phyloP scores from a whole-genome alignment of 2,888 invertebrate genomes.

The Lycocerus yunnanus region DNA sequence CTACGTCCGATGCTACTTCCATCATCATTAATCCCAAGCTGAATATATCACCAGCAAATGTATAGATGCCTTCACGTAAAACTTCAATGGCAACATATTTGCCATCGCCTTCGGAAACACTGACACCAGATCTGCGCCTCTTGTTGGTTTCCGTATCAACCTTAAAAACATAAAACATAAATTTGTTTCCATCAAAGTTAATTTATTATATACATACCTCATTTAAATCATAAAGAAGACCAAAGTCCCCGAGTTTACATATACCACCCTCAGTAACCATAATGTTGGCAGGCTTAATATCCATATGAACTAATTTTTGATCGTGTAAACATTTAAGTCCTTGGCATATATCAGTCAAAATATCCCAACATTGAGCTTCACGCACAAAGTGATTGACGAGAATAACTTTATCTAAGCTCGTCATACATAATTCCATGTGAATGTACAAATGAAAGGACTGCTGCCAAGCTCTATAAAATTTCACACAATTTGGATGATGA shows the following conservation, averaged over 20 bases:
- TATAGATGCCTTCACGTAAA: conserved; percentile 63
- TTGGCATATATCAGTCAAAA: conserved; percentile 64
- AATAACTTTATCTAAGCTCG: conserved; percentile 64
- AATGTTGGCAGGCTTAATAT: conserved; percentile 80
- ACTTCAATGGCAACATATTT: conserved; percentile 77
- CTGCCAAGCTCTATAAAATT: conserved; percentile 74
- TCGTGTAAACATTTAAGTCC: conserved; percentile 72
- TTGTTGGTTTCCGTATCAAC: neutral
- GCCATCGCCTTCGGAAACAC: conserved; percentile 73
- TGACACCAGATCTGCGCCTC: conserved; percentile 41
- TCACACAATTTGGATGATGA: conserved; percentile 68
- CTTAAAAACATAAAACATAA: conserved; percentile 33
- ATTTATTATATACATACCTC: conserved; percentile 53
- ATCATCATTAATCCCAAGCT: conserved; percentile 74
- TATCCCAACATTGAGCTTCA: conserved; percentile 68
- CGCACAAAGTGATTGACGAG: conserved; percentile 61
- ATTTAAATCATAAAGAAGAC: conserved; percentile 68
- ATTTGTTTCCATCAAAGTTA: neutral
- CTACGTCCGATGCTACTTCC: conserved; percentile 72
- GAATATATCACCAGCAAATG: conserved; percentile 75
- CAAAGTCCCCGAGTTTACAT: conserved; percentile 80
- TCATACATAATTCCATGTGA: conserved; percentile 72
- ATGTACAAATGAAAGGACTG: conserved; percentile 70
- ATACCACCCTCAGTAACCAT: conserved; percentile 65
- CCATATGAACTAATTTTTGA: conserved; percentile 71